Evolutionary conservation across 2,888 invertebrate species (phyloP), one percentile per base, ranked within the genome.

Genomic region (Eilema griseolum): DNA sequence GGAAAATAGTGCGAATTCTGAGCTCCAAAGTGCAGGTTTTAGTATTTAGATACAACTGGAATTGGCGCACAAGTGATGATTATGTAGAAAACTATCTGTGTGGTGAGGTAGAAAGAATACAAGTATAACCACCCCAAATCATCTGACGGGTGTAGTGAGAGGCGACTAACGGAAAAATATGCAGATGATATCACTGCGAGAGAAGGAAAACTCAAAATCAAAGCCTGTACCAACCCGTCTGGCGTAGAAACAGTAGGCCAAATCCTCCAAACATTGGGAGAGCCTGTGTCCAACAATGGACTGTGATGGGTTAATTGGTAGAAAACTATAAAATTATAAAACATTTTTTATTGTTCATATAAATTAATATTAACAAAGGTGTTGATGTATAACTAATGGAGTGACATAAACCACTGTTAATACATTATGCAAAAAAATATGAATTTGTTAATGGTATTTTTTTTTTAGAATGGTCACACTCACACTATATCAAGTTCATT

Each of bases 321-420:
- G 24, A 57, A 57, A 37, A 33, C 26, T 7, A n/a, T 5, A n/a
- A 52, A 23, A 60, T 60, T 75, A 78, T 78, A 86, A 88, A 89
- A 86, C 33, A 24, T 78, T 91, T 92, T 37, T 91, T 92, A 93
- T 93, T 94, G 90, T 92, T 92, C 90, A 89, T 90, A 92, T 93
- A 94, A 93, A 93, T 94, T 92, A 93, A 85, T 90, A 90, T 89
- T 91, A 90, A 90, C 89, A 81, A 85, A 85, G 84, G 81, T 85
- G 86, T 86, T 85, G 83, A 85, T 88, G 89, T 89, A 85, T 83
- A 85, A 87, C 86, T 89, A 85, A 86, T 83, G 84, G 87, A 75
- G 76, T 85, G 78, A 82, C 66, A 79, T 74, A 76, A 72, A 82
- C 77, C 80, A 87, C 73, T 86, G 87, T 84, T 89, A 89, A 91